These are phyloP conservation scores for Cyclopterus lumpus DNA, from an alignment of 2,797 vertebrate genomes.

Conservation along the genomic window DNA sequence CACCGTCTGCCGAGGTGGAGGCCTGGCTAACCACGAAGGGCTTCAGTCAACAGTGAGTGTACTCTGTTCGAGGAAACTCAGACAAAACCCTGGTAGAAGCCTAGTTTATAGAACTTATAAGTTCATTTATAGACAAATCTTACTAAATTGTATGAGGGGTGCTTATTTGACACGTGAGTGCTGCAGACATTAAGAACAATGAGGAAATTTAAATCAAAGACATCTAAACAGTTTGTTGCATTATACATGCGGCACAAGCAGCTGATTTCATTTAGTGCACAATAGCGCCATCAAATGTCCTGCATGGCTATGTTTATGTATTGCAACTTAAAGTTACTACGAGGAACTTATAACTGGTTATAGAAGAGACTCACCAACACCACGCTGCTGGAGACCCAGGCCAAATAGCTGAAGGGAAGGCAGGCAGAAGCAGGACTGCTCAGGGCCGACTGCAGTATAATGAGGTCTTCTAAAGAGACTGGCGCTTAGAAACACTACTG, in stretches of 20 bases:
- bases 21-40: constrained; percentile 88
- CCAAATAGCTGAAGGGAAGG: too few relatives aligned
- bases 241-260: neutral
- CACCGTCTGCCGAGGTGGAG: constrained; percentile 78
- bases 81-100: neutral
- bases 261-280: neutral
- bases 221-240: neutral
- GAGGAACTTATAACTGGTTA: too few relatives aligned
- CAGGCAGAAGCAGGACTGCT: too few relatives aligned
- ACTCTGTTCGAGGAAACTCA: neutral
- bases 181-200: neutral
- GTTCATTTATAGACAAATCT: neutral
- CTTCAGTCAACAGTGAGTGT: constrained; percentile 86
- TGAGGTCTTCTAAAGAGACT: too few relatives aligned
- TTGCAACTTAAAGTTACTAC: too few relatives aligned
- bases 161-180: neutral
- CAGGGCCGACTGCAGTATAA: neutral
- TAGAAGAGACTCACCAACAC: too few relatives aligned
- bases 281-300: constrained; percentile 33
- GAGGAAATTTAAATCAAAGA: neutral
- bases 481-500: neutral
- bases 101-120: neutral
- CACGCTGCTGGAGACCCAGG: too few relatives aligned
- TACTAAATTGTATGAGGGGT: neutral
- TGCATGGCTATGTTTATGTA: neutral